phyloP scores from a whole-genome alignment of 2,113 vertebrate species.

The Tichodroma muraria region DNA sequence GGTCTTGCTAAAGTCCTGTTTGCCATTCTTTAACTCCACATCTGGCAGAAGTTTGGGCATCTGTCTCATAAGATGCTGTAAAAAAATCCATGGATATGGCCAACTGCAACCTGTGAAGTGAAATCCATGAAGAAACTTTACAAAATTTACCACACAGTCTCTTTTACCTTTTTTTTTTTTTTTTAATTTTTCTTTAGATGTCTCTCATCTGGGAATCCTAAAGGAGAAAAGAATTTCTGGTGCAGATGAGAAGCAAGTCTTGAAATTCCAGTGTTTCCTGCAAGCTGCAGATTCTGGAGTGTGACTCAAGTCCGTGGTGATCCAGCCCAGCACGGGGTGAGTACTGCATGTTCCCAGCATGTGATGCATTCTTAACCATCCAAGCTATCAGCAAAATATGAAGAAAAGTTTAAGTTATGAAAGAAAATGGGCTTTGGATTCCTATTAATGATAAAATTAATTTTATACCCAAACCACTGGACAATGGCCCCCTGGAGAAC shows the following conservation, averaged over 20 bases:
- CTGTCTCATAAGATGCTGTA: not conserved
- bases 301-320: not conserved
- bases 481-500: not conserved
- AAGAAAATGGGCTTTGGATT: not conserved
- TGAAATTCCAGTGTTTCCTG: not conserved
- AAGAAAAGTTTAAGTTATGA: not conserved
- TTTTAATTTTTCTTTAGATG: not conserved
- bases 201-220: not conserved
- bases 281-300: not conserved
- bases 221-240: not conserved
- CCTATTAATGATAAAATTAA: not conserved
- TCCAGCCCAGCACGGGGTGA: not conserved
- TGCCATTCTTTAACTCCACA: not conserved
- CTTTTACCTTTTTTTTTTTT: fast-evolving
- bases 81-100: not conserved
- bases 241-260: not conserved
- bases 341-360: not conserved
- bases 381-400: not conserved
- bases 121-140: not conserved
- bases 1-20: not conserved
- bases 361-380: not conserved
- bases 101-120: not conserved
- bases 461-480: not conserved
- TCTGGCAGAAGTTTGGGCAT: not conserved
- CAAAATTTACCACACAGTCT: not conserved